These are phyloP conservation scores for Amblyornis subalaris DNA, from an alignment of 2,113 vertebrate species.

Conservation along the genomic window DNA sequence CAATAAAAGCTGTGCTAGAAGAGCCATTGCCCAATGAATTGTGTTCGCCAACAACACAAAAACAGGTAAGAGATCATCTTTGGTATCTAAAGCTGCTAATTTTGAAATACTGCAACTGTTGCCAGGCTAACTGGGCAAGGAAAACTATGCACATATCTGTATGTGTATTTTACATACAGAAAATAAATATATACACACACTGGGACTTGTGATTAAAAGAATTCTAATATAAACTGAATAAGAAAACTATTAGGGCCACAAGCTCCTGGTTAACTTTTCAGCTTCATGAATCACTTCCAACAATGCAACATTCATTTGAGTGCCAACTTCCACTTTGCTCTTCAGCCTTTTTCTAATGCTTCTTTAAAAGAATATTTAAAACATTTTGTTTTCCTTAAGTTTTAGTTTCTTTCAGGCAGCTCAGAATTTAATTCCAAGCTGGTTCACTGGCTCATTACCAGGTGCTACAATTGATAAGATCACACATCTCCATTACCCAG, in stretches of 20 bases:
- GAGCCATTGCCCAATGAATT: background rate
- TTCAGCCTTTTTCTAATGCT: background rate
- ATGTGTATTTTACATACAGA: background rate
- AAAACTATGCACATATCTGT: background rate
- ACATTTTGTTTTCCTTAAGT: background rate
- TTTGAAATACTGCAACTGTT: background rate
- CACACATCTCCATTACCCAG: background rate
- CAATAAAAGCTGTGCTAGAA: background rate
- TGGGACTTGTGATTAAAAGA: background rate
- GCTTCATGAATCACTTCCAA: background rate
- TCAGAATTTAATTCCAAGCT: background rate
- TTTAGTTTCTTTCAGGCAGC: background rate
- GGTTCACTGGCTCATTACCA: background rate
- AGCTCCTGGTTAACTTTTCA: background rate
- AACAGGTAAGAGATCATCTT: background rate
- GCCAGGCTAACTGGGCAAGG: background rate
- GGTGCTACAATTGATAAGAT: constrained; percentile 23
- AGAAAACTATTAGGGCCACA: background rate
- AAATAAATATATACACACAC: background rate
- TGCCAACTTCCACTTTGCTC: background rate
- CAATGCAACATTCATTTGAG: background rate
- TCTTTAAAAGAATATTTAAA: background rate
- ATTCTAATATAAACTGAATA: background rate
- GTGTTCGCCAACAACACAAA: background rate
- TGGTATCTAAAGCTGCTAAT: background rate